Evolutionary conservation across 2,797 vertebrate genomes (phyloP), one percentile per base, ranked within the genome.

Genomic region (Gallirallus australis): DNA sequence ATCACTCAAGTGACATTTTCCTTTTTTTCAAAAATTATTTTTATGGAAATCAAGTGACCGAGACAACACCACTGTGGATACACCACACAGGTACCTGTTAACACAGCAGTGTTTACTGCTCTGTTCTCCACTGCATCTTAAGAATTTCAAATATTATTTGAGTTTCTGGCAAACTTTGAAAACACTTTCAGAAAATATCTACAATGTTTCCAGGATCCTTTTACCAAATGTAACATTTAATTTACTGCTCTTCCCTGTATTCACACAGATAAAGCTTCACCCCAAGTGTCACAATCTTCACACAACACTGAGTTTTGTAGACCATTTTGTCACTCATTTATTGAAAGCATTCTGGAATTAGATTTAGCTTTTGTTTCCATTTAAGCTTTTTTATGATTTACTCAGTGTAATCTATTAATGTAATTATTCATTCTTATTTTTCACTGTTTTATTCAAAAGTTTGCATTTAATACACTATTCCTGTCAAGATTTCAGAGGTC

Each of bases 281-380:
- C 18, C 39, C 0, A 0, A 18, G 20, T 4, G 4, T 45, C 57
- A 61, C 39, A 16, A 39, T 35, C 35, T 17, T 52, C 37, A 66
- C 40, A 78, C 21, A 45, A 35, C 3, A 0, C 0, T 20, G 24
- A 54, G 15, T 60, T 65, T 39, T 30, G 4, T 4, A 70, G 15
- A 45, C 20, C 7, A 25, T 23, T 86, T 57, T 27, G 11, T 61
- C 48, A 71, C 23, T 16, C 20, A 30, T 16, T 61, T 61, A 40
- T 5, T 24, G 21, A 73, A 4, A 23, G 61, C 16, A 7, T 60
- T 30, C 59, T 39, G 31, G 25, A 71, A 52, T n/a, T 33, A 81
- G 15, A 71, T 56, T 52, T 37, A 60, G 35, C 24, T 68, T 66
- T 60, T 31, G 13, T 65, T 28, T 40, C 3, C 4, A 57, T 16